phyloP scores from a whole-genome alignment of 1,140 invertebrate species.

The Drosophila obscura region DNA sequence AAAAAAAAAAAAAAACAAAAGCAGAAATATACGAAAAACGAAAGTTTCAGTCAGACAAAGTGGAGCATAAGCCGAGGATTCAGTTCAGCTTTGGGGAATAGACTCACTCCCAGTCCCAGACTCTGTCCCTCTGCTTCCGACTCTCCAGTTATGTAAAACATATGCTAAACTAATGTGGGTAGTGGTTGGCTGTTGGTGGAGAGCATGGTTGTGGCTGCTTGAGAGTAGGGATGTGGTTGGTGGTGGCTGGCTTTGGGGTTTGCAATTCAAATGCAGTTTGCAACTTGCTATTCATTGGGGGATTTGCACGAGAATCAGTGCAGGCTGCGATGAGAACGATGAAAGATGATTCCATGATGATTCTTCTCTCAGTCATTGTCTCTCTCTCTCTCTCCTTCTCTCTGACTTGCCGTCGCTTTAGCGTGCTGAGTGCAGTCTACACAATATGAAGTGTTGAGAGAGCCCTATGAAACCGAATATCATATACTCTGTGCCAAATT shows the following conservation, averaged over 20 bases:
- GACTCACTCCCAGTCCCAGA: slow-evolving; percentile 11
- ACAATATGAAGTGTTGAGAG: no score
- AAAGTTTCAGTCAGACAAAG: slow-evolving; percentile 53
- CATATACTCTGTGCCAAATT: no score
- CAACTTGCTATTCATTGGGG: slow-evolving; percentile 46
- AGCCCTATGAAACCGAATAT: no score
- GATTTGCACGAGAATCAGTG: slow-evolving; percentile 48
- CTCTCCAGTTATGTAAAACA: slow-evolving; percentile 51
- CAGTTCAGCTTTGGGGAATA: slow-evolving; percentile 45
- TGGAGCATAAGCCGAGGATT: slow-evolving; percentile 59
- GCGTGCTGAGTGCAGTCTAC: no score
- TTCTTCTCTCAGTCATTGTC: neutral
- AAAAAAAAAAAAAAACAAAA: slow-evolving; percentile 3
- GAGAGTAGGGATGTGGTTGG: neutral
- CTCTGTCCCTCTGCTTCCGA: slow-evolving; percentile 8
- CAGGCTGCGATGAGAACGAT: slow-evolving; percentile 30
- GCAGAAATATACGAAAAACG: slow-evolving; percentile 10
- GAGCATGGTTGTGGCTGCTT: neutral
- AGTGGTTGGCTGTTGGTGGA: neutral
- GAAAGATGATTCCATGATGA: slow-evolving; percentile 28
- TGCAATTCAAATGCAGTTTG: slow-evolving; percentile 60
- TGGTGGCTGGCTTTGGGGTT: slow-evolving; percentile 1
- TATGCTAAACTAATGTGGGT: slow-evolving; percentile 56
- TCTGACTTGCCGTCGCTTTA: neutral
- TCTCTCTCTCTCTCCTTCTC: neutral